These are phyloP conservation scores for Nasonia longicornis DNA, from an alignment of 1,140 invertebrate genomes.

Conservation along the genomic window DNA sequence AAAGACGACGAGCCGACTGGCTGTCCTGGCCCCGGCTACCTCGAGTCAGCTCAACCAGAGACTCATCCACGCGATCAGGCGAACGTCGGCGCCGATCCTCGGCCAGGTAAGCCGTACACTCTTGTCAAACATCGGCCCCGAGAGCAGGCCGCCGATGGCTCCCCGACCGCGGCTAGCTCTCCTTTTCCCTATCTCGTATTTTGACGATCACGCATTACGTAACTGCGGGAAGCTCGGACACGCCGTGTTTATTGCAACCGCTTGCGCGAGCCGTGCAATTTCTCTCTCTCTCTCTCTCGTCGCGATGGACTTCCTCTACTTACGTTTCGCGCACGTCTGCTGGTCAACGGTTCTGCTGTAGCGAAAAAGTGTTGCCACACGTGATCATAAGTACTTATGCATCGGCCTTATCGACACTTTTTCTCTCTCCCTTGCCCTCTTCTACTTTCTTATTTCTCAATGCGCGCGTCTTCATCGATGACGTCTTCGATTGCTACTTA, in stretches of 20 bases:
- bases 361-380: background rate
- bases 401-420: background rate
- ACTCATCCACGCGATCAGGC: constrained; percentile 44
- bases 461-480: background rate
- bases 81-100: constrained; percentile 16
- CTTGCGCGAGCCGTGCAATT: background rate
- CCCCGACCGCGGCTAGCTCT: background rate
- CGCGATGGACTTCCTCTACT: no score
- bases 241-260: background rate
- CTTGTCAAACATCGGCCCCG: background rate
- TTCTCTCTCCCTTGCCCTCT: background rate
- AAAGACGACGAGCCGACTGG: constrained; percentile 45
- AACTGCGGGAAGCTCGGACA: background rate
- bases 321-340: background rate
- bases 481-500: no score
- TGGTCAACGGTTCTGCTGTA: background rate
- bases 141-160: background rate
- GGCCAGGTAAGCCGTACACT: constrained; percentile 52
- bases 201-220: constrained; percentile 21
- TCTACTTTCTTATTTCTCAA: background rate
- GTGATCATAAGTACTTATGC: background rate
- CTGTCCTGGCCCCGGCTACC: constrained; percentile 15
- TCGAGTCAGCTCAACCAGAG: constrained; percentile 40
- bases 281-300: background rate
- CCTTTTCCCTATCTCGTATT: background rate